phyloP scores from a whole-genome alignment of 2,888 invertebrate genomes.

The Parnassius orleans region DNA sequence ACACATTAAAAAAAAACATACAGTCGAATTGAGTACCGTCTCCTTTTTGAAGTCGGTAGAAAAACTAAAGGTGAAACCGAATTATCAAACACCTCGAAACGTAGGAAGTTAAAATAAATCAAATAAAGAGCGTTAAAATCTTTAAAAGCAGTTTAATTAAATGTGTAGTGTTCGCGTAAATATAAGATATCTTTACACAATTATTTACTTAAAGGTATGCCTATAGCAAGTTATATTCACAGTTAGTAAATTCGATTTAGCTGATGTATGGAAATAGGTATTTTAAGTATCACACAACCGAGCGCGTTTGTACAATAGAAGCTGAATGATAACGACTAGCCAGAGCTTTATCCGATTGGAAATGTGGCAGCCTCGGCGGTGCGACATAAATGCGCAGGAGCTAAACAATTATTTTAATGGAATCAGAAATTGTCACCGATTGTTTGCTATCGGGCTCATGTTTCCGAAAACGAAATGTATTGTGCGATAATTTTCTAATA shows the following conservation, averaged over 20 bases:
- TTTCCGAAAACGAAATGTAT: conserved; percentile 1
- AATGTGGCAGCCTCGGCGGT: conserved; percentile 26
- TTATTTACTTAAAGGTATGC: too few species aligned
- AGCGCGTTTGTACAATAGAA: conserved; percentile 23
- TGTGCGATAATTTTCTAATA: not conserved
- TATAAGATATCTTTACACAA: too few species aligned
- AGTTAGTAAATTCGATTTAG: conserved; percentile 23
- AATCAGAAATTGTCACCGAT: conserved; percentile 25
- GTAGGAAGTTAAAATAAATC: too few species aligned
- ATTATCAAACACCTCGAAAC: too few species aligned
- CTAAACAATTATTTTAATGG: conserved; percentile 27
- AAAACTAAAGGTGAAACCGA: too few species aligned
- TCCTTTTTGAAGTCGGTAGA: too few species aligned
- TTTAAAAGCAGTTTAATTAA: too few species aligned
- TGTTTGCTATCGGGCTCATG: conserved; percentile 9
- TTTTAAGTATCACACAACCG: conserved; percentile 24
- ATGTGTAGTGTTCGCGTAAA: too few species aligned
- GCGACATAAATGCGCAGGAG: conserved; percentile 21
- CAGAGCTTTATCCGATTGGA: conserved; percentile 27
- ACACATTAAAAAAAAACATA: too few species aligned
- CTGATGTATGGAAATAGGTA: conserved; percentile 26
- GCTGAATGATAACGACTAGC: conserved; percentile 27
- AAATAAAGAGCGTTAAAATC: too few species aligned
- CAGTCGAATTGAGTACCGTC: too few species aligned
- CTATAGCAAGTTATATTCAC: too few species aligned